Base-by-base conservation (phyloP, 2,113 vertebrate genomes). In the Ellobius talpinus region DNA sequence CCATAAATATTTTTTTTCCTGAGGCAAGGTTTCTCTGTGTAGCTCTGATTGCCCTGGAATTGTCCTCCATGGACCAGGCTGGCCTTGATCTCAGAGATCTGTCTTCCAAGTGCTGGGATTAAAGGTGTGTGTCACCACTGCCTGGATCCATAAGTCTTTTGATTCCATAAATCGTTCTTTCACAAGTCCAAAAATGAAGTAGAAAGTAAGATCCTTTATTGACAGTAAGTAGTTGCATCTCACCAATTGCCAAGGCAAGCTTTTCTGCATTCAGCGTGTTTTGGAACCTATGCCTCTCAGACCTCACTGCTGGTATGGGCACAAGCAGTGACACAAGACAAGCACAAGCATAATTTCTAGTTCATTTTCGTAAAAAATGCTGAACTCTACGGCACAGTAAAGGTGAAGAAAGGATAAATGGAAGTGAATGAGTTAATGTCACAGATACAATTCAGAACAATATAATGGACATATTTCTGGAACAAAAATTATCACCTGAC, bases 351-450 rank as follows among this genome's bases (percentile, higher is more conserved):
- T 39, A 61, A 24, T 36, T 14, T 68, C 50, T 55, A 55, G 21
- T 77, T 16, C 21, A 31, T 68, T 96, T 76, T n/a, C 50, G 77
- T 88, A 81, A 93, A 47, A 94, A 89, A 89, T 14, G 11, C 45
- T 85, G 55, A 90, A 79, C 74, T 24, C 23, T 72, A 63, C 65
- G 47, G 50, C 31, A 89, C 39, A 89, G 70, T 74, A 89, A 89
- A 61, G 13, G 9, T 31, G 68, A 93, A 65, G 42, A 92, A 66
- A 90, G 11, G 86, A 63, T 76, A 47, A 65, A 39, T 47, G 47
- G n/a, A 78, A 31, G 19, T 52, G 68, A 39, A 12, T 92, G 33
- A 86, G 47, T 85, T 26, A 95, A 72, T 93, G 79, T 81, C 87
- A 90, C 19, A 78, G n/a, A 19, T 86, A 70, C 26, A 87, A 50